Conservation (phyloP, 2,888 invertebrate genomes). For the Xestia c-nigrum region DNA sequence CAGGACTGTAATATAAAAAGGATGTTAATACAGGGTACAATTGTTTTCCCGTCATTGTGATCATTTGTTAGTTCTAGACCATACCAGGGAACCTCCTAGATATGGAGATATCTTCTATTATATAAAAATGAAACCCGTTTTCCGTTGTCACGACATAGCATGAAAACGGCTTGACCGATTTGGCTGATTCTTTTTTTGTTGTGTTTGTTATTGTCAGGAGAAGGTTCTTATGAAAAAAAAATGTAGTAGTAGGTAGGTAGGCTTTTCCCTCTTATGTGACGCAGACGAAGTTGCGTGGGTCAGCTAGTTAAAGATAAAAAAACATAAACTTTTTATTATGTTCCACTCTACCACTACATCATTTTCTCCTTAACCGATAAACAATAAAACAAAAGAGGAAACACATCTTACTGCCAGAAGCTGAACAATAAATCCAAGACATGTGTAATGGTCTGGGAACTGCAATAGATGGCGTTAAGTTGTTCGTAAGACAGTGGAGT, state of each 20-base stretch:
- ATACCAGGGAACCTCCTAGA: background rate
- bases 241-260: too few relatives aligned
- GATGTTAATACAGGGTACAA: background rate
- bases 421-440: constrained; percentile 54
- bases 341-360: background rate
- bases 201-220: too few relatives aligned
- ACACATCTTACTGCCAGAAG: constrained; percentile 17
- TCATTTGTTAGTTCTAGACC: background rate
- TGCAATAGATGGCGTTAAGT: constrained; percentile 56
- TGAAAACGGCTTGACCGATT: too few relatives aligned
- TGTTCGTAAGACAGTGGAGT: constrained; percentile 34
- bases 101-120: too few relatives aligned
- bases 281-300: too few relatives aligned
- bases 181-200: too few relatives aligned
- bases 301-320: too few relatives aligned
- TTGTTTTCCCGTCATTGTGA: background rate
- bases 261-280: too few relatives aligned
- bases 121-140: too few relatives aligned
- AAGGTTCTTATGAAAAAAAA: too few relatives aligned
- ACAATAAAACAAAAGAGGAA: constrained; percentile 21
- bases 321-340: too few relatives aligned
- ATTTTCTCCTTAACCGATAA: background rate
- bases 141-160: too few relatives aligned
- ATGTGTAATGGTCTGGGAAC: constrained; percentile 37
- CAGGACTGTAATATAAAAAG: background rate